phyloP scores from a whole-genome alignment of 2,113 vertebrate species.

The Cyprinodon brontotheroides region DNA sequence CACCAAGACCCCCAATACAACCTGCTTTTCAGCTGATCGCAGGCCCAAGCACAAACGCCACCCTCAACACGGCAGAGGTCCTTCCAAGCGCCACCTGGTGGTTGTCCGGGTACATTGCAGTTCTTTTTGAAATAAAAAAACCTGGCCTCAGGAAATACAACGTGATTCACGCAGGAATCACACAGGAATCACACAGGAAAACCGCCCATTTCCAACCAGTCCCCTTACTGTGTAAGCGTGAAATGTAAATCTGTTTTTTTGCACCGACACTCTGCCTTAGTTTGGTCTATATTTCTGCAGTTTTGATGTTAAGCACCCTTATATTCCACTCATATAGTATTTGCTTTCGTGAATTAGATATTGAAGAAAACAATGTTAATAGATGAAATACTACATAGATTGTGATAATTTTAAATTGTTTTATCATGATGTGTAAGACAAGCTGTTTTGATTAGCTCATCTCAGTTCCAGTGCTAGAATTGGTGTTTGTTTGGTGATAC shows the following conservation, averaged over 20 bases:
- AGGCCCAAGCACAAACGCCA: no score
- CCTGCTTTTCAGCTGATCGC: no score
- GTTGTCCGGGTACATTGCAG: no score
- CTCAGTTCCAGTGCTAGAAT: conserved; percentile 19
- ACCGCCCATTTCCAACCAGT: no score
- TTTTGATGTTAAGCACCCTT: background rate
- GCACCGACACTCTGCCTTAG: conserved; percentile 8
- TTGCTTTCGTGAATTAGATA: conserved; percentile 1
- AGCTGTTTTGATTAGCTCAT: conserved; percentile 24
- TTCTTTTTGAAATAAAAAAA: no score
- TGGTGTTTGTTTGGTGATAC: conserved; percentile 4
- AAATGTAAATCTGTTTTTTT: conserved; percentile 8
- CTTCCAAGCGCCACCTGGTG: no score
- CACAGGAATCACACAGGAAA: no score
- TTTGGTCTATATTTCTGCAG: conserved; percentile 19
- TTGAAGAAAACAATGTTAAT: background rate
- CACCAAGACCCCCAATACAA: no score
- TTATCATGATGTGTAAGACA: conserved; percentile 25
- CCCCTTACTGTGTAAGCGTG: no score
- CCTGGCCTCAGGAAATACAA: no score
- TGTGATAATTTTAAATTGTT: conserved; percentile 19
- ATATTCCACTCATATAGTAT: conserved; percentile 1
- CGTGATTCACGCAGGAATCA: no score
- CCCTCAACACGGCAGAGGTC: no score
- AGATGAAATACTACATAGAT: conserved; percentile 32